Evolutionary conservation across 1,140 invertebrate genomes (phyloP), one percentile per base, ranked within the genome.

Genomic region (Trialeurodes vaporariorum): DNA sequence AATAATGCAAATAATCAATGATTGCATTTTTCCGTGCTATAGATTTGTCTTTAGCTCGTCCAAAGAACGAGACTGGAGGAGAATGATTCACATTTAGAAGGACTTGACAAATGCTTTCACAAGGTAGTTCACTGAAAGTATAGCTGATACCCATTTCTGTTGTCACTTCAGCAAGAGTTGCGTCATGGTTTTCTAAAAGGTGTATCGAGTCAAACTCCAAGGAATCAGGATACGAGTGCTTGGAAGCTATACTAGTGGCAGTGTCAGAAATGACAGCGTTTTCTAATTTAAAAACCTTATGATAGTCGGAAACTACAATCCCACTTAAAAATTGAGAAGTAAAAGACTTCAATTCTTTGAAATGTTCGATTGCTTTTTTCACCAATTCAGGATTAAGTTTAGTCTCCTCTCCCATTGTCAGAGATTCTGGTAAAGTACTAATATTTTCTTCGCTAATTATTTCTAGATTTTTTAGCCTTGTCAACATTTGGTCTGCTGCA

Each of bases 401-500:
- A 49, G 34, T 5, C 34, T 49, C 5, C 17, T 49, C 34, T 9
- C 17, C 34, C 17, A 9, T 17, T 9, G 34, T 5, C 17, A 17
- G 5, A 49, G 34, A 49, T 5, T 17, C 34, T 49, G 34, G 34
- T 17, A 17, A 49, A 49, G 17, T 5, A 49, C 5, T 49, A 9
- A 9, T 5, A 17, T 49, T 49, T 17, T 49, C 34, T 5, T 49
- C 34, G 17, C 17, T 17, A 49, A 49, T 49, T 9, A 49, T 17
- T 49, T 49, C 5, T 9, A 49, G 34, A 17, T 49, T 49, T 9
- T 64, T 72, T 25, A 82, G 68, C 62, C 76, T 77, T 1, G 80
- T 75, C 5, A 82, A 66, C 82, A 84, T 84, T 68, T 78, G 77
- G 69, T 79, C 76, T 1, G 83, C 81, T 22, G 82, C 79, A 13